phyloP scores from a whole-genome alignment of 1,140 invertebrate genomes.

The Drosophila melanica region DNA sequence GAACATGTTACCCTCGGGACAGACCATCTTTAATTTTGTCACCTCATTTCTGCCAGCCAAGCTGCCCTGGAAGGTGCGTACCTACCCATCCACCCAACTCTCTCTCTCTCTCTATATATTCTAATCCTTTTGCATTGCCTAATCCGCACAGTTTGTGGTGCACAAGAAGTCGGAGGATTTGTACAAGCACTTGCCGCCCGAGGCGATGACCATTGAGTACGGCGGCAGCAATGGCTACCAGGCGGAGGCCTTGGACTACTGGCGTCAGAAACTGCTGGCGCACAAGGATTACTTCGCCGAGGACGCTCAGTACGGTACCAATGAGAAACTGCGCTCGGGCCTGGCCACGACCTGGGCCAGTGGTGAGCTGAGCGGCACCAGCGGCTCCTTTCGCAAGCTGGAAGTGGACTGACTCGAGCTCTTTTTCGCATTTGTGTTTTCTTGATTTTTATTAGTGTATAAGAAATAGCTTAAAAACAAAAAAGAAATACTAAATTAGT shows the following conservation, averaged over 20 bases:
- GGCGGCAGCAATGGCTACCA: constrained; percentile 85
- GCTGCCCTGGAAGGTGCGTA: constrained; percentile 84
- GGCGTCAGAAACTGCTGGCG: constrained; percentile 84
- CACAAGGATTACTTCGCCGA: constrained; percentile 84
- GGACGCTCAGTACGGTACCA: constrained; percentile 85
- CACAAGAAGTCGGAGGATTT: constrained; percentile 85
- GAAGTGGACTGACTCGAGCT: constrained; percentile 60
- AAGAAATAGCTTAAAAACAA: constrained; percentile 48
- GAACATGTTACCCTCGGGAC: constrained; percentile 84
- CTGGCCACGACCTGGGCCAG: constrained; percentile 60
- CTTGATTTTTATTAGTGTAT: constrained; percentile 42
- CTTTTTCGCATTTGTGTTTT: constrained; percentile 2
- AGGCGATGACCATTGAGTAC: constrained; percentile 86
- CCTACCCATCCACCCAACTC: background rate
- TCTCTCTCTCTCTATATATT: too few species aligned
- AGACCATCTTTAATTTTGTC: constrained; percentile 84
- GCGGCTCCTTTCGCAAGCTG: constrained; percentile 85
- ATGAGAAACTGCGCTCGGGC: constrained; percentile 85
- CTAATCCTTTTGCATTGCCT: background rate
- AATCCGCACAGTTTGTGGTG: constrained; percentile 77
- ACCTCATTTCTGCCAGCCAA: constrained; percentile 85
- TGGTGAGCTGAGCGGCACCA: constrained; percentile 64
- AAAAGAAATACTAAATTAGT: constrained; percentile 56
- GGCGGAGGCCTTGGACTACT: constrained; percentile 84
- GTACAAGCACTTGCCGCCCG: constrained; percentile 84